Base-by-base conservation (phyloP, 2,888 invertebrate species). In the Pterostichus madidus region DNA sequence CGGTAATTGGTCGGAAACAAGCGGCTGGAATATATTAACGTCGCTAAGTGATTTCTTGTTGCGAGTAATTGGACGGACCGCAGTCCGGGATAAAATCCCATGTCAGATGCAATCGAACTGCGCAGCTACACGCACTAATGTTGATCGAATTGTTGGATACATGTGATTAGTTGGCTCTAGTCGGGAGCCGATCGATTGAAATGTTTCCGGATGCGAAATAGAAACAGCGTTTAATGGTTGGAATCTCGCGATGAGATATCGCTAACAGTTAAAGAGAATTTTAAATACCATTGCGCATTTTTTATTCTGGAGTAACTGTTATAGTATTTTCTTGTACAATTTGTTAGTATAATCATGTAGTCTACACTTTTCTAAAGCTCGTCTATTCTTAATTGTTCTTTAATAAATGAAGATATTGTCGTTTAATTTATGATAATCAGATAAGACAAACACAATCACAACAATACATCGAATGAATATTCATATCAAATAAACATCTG, bases 1-100 rank as follows among this genome's bases (percentile, higher is more conserved):
- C 68, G 44, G 68, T 71, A 71, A 71, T 71, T 71, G 77, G 59
- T 77, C 56, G 77, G 59, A 59, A 68, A 52, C 68, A 80, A 80
- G 64, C 80, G 68, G 35, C 10, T 80, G 49, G 80, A 80, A 80
- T 80, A 80, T 64, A 80, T 80, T 80, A 80, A 80, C 68, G 80
- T 80, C 80, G 64, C 68, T 68, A 49, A 64, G 68, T 80, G 80
- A 80, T 80, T 80, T 80, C 52, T 80, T 80, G 80, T 68, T 32
- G 44, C 64, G 68, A 52, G 80, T 80, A 80, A 80, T 80, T 80
- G 80, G 80, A 80, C 68, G 68, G 39, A 71, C 44, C n/a, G 31
- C 35, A 31, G 32, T 8, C 31, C 68, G 44, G 68, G 68, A 46
- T 71, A 17, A 71, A 71, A 71, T 71, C 68, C 44, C 52, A 39